Conservation (phyloP, 2,113 vertebrate species). For the Antigone vipio region DNA sequence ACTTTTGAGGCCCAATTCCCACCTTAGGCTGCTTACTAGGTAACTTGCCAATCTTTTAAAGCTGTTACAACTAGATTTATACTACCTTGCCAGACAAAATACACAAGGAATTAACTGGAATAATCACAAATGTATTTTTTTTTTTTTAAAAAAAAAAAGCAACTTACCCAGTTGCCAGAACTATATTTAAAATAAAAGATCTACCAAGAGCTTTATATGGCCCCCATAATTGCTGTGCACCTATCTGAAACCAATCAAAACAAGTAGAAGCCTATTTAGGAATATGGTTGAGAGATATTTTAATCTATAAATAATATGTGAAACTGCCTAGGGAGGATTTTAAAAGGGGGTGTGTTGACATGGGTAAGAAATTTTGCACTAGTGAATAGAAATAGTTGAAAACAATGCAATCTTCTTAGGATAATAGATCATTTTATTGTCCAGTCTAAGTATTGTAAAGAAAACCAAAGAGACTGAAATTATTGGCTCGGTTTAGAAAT, state of each 20-base stretch:
- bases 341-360: constrained; percentile 35
- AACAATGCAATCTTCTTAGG: constrained; percentile 40
- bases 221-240: background rate
- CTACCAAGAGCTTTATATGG: background rate
- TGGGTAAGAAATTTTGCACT: constrained; percentile 17
- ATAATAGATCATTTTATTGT: constrained; percentile 40
- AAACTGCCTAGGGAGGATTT: constrained; percentile 35
- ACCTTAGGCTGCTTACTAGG: constrained; percentile 61
- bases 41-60: constrained; percentile 64
- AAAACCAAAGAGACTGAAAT: constrained; percentile 65
- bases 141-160: constrained; percentile 37
- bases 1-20: constrained; percentile 48
- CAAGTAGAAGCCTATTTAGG: constrained; percentile 55
- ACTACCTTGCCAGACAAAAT: constrained; percentile 67
- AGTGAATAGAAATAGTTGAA: constrained; percentile 54
- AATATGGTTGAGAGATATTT: constrained; percentile 44
- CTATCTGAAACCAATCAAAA: constrained; percentile 66
- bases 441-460: constrained; percentile 57
- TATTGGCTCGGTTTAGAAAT: constrained; percentile 71
- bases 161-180: constrained; percentile 41
- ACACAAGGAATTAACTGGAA: constrained; percentile 68
- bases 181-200: constrained; percentile 59
- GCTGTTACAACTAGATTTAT: constrained; percentile 65
- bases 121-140: constrained; percentile 49
- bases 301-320: constrained; percentile 65